These are phyloP conservation scores for Mythimna loreyi DNA, from an alignment of 2,888 invertebrate species.

Conservation along the genomic window DNA sequence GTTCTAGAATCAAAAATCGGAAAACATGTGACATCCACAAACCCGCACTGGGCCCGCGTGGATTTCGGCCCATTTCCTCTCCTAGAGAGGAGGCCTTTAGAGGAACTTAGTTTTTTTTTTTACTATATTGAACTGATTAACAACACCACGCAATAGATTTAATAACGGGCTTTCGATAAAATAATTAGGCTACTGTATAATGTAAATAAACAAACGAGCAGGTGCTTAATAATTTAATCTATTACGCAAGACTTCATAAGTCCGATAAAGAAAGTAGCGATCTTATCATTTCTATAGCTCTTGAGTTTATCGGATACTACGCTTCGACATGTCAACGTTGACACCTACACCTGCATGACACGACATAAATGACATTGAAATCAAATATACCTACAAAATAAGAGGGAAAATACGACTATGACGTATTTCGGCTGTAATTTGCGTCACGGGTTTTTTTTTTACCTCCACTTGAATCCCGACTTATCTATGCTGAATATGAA, in stretches of 20 bases:
- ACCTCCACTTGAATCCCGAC: neutral
- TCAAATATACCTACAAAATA: neutral
- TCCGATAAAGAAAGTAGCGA: neutral
- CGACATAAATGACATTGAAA: too few species aligned
- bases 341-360: neutral
- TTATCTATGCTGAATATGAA: neutral
- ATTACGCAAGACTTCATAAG: conserved; percentile 8
- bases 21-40: too few species aligned
- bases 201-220: conserved; percentile 10
- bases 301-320: conserved; percentile 8
- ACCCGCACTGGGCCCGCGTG: too few species aligned
- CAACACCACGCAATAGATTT: neutral
- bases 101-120: too few species aligned
- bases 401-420: neutral
- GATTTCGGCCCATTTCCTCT: too few species aligned
- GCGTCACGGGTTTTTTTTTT: conserved; percentile 4
- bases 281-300: conserved; percentile 10
- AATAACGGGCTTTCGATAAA: conserved; percentile 5
- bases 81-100: too few species aligned
- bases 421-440: neutral
- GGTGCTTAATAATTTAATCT: neutral
- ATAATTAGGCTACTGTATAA: conserved; percentile 7
- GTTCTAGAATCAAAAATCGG: too few species aligned
- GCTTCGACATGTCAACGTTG: conserved; percentile 6
- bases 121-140: neutral